Evolutionary conservation across 2,888 invertebrate genomes (phyloP).

Genomic region (Mythimna ferrago): DNA sequence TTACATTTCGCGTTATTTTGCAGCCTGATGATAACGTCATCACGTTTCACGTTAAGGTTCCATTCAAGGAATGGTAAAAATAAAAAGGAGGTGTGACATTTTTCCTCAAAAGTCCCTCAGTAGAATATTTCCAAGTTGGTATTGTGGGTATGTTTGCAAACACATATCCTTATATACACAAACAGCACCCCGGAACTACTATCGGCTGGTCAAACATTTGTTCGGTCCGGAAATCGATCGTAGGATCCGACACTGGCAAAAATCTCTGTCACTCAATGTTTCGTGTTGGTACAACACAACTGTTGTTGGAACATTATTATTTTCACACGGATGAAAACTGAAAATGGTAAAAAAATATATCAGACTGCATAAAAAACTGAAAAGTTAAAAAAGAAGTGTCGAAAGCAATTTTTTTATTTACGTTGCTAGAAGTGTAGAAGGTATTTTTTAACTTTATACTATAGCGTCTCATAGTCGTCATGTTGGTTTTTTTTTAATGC

Average conservation of each 20-base stretch:
- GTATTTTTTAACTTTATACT: too few relatives aligned
- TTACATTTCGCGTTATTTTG: neutral
- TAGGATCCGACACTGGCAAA: neutral
- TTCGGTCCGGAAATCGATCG: neutral
- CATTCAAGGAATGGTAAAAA: neutral
- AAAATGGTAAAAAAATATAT: too few relatives aligned
- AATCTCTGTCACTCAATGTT: neutral
- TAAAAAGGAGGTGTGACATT: neutral
- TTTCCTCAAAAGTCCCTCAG: too few relatives aligned
- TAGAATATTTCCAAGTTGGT: neutral
- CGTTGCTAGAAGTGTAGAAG: too few relatives aligned
- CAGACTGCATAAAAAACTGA: too few relatives aligned
- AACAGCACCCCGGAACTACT: slow-evolving; percentile 16
- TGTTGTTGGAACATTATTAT: too few relatives aligned
- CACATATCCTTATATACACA: slow-evolving; percentile 11
- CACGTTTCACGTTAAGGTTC: neutral
- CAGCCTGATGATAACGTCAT: neutral
- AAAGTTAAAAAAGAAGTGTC: too few relatives aligned
- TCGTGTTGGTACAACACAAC: neutral
- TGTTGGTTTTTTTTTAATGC: too few relatives aligned
- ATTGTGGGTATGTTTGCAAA: neutral
- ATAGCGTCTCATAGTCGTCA: too few relatives aligned
- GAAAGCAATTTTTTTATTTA: too few relatives aligned
- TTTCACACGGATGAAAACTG: too few relatives aligned
- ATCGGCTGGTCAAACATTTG: slow-evolving; percentile 24